These are phyloP conservation scores for Apostichopus parvimensis DNA, from an alignment of 35 echinoderm and acorn worm genomes.

Conservation along the genomic window DNA sequence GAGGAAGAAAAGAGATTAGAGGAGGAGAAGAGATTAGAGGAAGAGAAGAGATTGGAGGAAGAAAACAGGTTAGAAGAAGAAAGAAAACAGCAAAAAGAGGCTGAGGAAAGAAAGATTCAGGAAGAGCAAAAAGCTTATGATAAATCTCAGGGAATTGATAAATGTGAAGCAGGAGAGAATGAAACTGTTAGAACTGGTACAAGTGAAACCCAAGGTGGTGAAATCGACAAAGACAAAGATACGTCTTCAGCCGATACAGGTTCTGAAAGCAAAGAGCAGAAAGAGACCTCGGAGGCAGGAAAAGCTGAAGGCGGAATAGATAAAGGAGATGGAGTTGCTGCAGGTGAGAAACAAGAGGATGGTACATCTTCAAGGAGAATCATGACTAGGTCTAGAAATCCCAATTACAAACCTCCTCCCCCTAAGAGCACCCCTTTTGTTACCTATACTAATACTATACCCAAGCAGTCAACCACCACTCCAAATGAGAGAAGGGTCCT, in stretches of 20 bases:
- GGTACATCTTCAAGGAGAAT: constrained; percentile 41
- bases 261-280: constrained; percentile 14
- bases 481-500: constrained; percentile 4
- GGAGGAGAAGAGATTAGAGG: constrained; percentile 39
- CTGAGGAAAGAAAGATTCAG: constrained; percentile 12
- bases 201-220: not conserved
- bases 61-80: constrained; percentile 17
- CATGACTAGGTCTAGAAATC: constrained; percentile 95
- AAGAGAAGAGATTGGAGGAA: constrained; percentile 54
- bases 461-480: constrained; percentile 41
- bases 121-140: not conserved
- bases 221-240: not conserved
- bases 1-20: constrained; percentile 23
- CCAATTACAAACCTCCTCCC: constrained; percentile 98
- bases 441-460: constrained; percentile 83
- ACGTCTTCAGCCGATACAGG: not conserved
- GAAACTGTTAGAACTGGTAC: not conserved
- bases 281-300: constrained; percentile 24
- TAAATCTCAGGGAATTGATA: constrained; percentile 37
- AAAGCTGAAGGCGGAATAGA: not conserved
- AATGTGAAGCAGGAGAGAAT: not conserved
- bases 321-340: constrained; percentile 27
- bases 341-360: constrained; percentile 55
- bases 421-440: constrained; percentile 92
- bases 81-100: constrained; percentile 31